phyloP scores from a whole-genome alignment of 2,888 invertebrate species.

The Daptonema setosum region DNA sequence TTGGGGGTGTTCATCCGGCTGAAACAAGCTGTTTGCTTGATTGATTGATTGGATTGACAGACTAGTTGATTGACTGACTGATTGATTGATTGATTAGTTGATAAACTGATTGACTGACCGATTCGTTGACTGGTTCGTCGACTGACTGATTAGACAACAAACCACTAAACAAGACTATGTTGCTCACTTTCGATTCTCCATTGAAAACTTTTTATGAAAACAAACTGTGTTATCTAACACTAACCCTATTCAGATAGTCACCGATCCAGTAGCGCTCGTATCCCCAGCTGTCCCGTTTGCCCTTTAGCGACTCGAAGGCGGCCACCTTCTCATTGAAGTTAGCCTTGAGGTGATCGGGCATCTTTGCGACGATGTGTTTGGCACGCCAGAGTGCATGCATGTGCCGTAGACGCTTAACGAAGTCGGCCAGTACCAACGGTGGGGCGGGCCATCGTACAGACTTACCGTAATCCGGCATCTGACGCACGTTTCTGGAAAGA shows the following conservation, averaged over 20 bases:
- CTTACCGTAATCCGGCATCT: constrained; percentile 52
- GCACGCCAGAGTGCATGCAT: constrained; percentile 21
- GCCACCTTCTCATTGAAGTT: constrained; percentile 53
- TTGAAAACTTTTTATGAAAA: too few species aligned
- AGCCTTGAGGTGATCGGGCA: constrained; percentile 16
- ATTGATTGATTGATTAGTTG: too few species aligned
- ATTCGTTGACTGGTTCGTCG: too few species aligned
- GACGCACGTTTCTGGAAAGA: constrained; percentile 38
- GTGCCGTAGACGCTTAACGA: constrained; percentile 31
- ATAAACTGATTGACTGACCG: too few species aligned
- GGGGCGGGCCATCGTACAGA: constrained; percentile 57
- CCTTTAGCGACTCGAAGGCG: constrained; percentile 49
- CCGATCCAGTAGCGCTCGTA: constrained; percentile 57
- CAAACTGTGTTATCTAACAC: too few species aligned
- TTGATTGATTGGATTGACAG: too few species aligned
- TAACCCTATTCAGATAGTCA: constrained; percentile 48
- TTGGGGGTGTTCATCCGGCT: too few species aligned
- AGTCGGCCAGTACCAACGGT: constrained; percentile 44
- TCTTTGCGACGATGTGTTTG: constrained; percentile 13
- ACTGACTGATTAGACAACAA: too few species aligned
- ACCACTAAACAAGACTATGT: too few species aligned
- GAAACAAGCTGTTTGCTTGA: too few species aligned
- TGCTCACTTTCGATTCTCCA: too few species aligned
- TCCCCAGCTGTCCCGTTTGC: constrained; percentile 49
- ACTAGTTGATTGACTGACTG: too few species aligned